Base-by-base conservation (phyloP, 2,797 vertebrate genomes). In the Sylvilagus floridanus region DNA sequence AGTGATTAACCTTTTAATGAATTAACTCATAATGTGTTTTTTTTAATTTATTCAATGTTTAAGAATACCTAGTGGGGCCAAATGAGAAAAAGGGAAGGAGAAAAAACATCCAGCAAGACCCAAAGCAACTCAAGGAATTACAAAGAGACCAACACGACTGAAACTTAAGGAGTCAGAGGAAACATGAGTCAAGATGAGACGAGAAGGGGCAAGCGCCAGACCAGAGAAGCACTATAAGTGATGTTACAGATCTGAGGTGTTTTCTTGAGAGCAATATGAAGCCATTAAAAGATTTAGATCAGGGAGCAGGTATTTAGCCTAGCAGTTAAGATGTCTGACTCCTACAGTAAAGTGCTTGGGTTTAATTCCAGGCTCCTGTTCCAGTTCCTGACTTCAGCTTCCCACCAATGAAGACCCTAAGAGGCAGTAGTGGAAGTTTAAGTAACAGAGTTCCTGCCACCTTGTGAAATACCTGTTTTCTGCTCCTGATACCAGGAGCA, bases 1-100 rank as follows among this genome's bases (percentile, higher is more conserved):
- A 69, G 14, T 50, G 87, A 76, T 81, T 50, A 78, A 54, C 57
- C 72, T 73, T 84, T 75, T 93, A 75, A 12, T 92, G 11, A 81
- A 11, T 52, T 85, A 96, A 76, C 17, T 16, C 16, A 54, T 71
- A 52, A 54, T 72, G 91, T 90, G 14, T 84, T 88, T 65, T 65
- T 54, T 30, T 71, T 69, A 35, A 87, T 21, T 50, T 73, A 72
- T 47, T 95, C 72, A 73, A 19, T 35, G 73, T 92, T 77, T 69
- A 83, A 95, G 47, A 87, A 10, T 71, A 32, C 28, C 21, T 50
- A 35, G 2, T 1, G 12, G 30, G 8, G 19, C 7, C 26, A 71
- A 76, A 1, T 9, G n/a, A 65, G 16, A 21, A 50, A 69, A 16
- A 13, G 26, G 4, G 3, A 19, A 35, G 24, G 69, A 79, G 47